Percentiles rank a stretch among this genome's conserved stretches.
Conservation (phyloP, 2,797 vertebrate species). For the Spheniscus humboldti region DNA sequence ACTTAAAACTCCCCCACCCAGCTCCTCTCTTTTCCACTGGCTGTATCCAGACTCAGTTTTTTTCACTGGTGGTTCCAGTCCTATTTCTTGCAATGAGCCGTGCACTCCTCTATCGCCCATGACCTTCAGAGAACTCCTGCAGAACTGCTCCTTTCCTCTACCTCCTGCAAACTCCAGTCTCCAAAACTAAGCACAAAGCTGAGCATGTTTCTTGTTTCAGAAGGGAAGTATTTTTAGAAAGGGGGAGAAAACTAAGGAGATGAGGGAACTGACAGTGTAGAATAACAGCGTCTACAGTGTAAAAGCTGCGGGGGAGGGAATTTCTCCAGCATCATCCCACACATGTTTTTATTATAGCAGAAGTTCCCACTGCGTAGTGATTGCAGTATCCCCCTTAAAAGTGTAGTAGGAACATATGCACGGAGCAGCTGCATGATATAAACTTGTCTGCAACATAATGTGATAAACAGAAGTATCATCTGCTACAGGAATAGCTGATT, state of each 20-base stretch:
- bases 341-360: conserved; percentile 53
- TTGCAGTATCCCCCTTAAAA: conserved; percentile 25
- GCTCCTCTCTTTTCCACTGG: not conserved
- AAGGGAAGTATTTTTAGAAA: conserved; percentile 25
- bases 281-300: not conserved
- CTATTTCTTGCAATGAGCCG: not conserved
- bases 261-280: not conserved
- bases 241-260: not conserved
- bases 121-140: not conserved
- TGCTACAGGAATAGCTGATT: conserved; percentile 47
- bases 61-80: not conserved
- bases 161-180: not conserved
- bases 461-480: conserved; percentile 43
- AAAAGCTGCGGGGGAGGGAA: conserved; percentile 39
- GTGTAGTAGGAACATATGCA: conserved; percentile 57
- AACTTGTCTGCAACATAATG: conserved; percentile 40
- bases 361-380: conserved; percentile 7
- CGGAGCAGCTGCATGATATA: conserved; percentile 28
- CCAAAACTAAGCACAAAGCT: not conserved
- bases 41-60: not conserved
- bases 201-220: not conserved
- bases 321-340: conserved; percentile 58
- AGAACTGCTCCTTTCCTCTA: not conserved
- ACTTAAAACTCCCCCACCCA: not conserved
- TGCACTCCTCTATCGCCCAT: not conserved